Base-by-base conservation (phyloP, 2,888 invertebrate genomes). In the Erynnis tages region DNA sequence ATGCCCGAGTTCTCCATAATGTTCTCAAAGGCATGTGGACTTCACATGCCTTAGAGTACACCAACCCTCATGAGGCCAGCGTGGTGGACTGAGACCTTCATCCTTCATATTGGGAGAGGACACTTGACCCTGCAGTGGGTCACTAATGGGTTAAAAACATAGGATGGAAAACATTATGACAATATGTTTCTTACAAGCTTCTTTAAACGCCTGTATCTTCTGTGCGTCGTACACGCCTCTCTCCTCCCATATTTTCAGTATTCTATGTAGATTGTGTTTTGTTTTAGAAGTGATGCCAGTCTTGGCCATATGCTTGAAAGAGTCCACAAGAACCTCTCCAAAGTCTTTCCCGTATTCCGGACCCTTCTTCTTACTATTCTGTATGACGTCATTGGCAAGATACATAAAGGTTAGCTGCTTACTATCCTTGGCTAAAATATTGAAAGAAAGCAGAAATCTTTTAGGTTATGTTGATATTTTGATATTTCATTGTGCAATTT, bases 351-450 rank as follows among this genome's bases (percentile, higher is more conserved):
- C 96, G 83, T 94, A 99, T 79, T 99, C 98, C 0, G 98, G 97
- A 0, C 98, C 98, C 80, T 98, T 98, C 81, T 98, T 99, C 79
- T 97, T 96, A 76, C 98, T 97, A 72, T 99, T 99, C 79, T 99
- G 99, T 67, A 99, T 98, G 21, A 99, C 98, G 91, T 99, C 99
- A 91, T 99, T 99, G 23, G 99, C 98, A 66, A 99, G 91, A 82
- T 99, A 99, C 94, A 99, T 96, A 69, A 97, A 96, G 10, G 97
- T 98, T 49, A 99, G 88, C 73, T 97, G 97, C 66, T 95, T 94
- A 61, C 91, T 91, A 65, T 96, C 95, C 78, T 96, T 94, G 2
- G 94, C 97, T 97, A 90, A 91, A 91, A 46, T 25, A 1, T 45
- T 10, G 0, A 34, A 19, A 37, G 7, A 0, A 14, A 34, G 5